Evolutionary conservation across 2,797 vertebrate genomes (phyloP).

Genomic region (Loris lydekkerianus): DNA sequence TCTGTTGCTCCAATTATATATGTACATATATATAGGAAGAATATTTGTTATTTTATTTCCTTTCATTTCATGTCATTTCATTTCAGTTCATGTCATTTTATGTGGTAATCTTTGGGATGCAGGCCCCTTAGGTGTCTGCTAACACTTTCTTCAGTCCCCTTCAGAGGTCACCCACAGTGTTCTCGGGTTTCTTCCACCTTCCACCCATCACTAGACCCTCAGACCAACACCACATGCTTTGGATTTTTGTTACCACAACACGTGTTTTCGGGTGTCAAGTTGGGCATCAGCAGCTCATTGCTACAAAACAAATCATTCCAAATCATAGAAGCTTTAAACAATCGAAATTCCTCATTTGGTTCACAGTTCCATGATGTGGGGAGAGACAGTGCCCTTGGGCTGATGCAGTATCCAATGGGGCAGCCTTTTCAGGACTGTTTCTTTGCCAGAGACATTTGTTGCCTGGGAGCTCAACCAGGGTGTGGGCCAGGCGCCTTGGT

Average conservation of each 20-base stretch:
- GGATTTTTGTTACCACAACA: not conserved
- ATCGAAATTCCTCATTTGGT: not conserved
- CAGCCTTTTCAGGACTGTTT: not conserved
- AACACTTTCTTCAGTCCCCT: not conserved
- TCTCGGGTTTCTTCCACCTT: not conserved
- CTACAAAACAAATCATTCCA: not conserved
- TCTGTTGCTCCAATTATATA: not conserved
- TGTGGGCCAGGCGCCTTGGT: not conserved
- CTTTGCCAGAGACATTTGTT: not conserved
- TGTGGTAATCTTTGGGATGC: not conserved
- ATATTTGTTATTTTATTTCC: too few relatives aligned
- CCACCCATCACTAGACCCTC: not conserved
- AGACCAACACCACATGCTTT: not conserved
- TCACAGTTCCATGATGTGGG: not conserved
- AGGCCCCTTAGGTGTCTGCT: not conserved
- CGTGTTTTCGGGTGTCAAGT: not conserved
- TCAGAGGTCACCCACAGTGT: not conserved
- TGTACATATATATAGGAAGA: too few relatives aligned
- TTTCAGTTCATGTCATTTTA: too few relatives aligned
- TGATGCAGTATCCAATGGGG: not conserved
- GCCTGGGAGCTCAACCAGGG: not conserved
- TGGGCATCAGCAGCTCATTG: not conserved
- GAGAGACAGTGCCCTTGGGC: not conserved
- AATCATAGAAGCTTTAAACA: not conserved
- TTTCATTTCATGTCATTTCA: not conserved